phyloP scores from a whole-genome alignment of 2,888 invertebrate species.

The Apamea anceps region DNA sequence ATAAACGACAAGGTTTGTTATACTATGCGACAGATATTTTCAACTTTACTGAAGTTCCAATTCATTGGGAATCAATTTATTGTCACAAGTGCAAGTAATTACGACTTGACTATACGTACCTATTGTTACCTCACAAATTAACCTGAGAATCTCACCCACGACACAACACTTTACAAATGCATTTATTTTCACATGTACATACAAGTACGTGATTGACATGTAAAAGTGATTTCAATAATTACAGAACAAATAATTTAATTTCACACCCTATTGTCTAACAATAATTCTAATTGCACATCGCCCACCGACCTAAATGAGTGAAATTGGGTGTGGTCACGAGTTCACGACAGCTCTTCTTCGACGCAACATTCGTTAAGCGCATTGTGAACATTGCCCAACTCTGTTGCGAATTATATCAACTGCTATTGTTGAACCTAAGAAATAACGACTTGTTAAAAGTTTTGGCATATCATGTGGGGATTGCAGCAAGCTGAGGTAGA shows the following conservation, averaged over 20 bases:
- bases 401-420: conserved; percentile 55
- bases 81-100: not conserved
- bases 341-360: conserved; percentile 23
- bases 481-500: conserved; percentile 30
- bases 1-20: not conserved
- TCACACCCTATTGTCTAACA: conserved; percentile 13
- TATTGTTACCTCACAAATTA: not conserved
- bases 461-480: conserved; percentile 59
- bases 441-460: conserved; percentile 55
- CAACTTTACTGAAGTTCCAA: not conserved
- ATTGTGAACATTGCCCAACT: conserved; percentile 54
- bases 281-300: conserved; percentile 41
- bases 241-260: not conserved
- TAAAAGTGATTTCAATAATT: not conserved
- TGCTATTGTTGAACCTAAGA: conserved; percentile 50
- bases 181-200: not conserved
- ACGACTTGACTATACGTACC: not conserved
- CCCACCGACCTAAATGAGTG: conserved; percentile 52
- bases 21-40: not conserved
- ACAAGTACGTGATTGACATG: not conserved
- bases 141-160: not conserved
- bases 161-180: not conserved
- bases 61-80: not conserved
- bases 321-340: conserved; percentile 60
- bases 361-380: conserved; percentile 43